Percentiles rank a stretch among this genome's conserved stretches.
Evolutionary conservation across 2,113 vertebrate species (phyloP).

Genomic region (Zapus hudsonius): DNA sequence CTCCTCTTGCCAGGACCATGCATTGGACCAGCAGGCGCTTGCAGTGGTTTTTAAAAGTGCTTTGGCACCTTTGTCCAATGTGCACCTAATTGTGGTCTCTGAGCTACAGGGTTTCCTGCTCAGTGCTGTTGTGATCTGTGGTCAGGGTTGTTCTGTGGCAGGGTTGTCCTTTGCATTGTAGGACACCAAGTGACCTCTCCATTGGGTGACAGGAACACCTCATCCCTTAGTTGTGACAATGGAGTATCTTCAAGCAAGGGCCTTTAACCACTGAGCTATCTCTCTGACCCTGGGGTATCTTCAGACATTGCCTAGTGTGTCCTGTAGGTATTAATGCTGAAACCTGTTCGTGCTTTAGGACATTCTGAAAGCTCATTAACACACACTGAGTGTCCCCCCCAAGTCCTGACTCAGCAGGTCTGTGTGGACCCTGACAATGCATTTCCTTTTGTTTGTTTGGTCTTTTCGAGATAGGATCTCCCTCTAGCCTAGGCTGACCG

Average conservation of each 20-base stretch:
- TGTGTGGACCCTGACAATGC: fast-evolving
- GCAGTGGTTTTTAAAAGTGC: not conserved
- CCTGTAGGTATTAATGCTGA: not conserved
- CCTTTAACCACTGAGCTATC: too few relatives aligned
- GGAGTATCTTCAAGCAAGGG: not conserved
- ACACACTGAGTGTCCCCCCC: not conserved
- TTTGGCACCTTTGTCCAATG: fast-evolving
- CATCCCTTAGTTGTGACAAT: not conserved
- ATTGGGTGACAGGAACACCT: not conserved
- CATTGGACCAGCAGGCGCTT: not conserved
- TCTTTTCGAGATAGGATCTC: too few relatives aligned
- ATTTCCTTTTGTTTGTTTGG: too few relatives aligned
- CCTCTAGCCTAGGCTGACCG: too few relatives aligned
- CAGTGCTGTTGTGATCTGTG: fast-evolving
- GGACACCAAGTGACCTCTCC: not conserved
- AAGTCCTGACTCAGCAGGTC: not conserved
- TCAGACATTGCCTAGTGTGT: not conserved
- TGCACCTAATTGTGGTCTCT: not conserved
- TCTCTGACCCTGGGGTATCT: too few relatives aligned
- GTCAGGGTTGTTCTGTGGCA: fast-evolving
- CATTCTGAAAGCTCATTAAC: not conserved
- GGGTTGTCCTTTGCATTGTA: fast-evolving
- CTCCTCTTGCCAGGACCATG: not conserved
- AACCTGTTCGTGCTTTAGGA: fast-evolving
- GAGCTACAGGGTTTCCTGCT: not conserved